Conservation (phyloP, 2,888 invertebrate species). For the Thalpophila matura region DNA sequence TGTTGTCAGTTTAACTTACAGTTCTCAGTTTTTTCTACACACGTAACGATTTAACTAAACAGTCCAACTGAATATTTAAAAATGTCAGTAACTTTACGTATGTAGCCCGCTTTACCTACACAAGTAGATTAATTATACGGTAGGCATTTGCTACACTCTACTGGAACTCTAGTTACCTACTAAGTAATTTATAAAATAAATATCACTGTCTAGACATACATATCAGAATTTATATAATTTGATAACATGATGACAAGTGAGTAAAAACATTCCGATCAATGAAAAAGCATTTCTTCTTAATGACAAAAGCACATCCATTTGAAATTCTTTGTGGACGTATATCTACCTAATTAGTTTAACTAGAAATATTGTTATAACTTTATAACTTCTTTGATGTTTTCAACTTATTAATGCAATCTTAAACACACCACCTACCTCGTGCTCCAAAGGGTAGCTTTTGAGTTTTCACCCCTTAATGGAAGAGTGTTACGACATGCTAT, state of each 20-base stretch:
- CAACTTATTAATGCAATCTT: constrained; percentile 51
- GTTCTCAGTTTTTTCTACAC: no score
- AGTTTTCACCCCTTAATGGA: constrained; percentile 47
- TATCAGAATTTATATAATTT: no score
- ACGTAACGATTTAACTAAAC: no score
- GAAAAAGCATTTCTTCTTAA: neutral
- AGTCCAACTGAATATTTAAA: no score
- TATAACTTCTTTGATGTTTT: constrained; percentile 45
- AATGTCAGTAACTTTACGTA: no score
- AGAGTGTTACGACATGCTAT: constrained; percentile 50
- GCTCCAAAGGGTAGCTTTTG: constrained; percentile 46
- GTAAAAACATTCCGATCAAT: neutral
- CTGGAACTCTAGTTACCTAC: no score
- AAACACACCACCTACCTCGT: constrained; percentile 28
- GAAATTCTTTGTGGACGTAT: neutral
- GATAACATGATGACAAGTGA: neutral
- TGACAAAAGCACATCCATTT: neutral
- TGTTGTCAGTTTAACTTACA: no score
- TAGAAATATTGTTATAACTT: constrained; percentile 32
- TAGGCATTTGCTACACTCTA: no score
- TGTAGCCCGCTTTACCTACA: no score
- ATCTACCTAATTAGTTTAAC: constrained; percentile 2
- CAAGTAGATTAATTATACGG: no score
- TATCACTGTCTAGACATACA: no score
- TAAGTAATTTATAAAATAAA: no score